These are phyloP conservation scores for Uropsilus gracilis DNA, from an alignment of 2,113 vertebrate species.

Conservation along the genomic window DNA sequence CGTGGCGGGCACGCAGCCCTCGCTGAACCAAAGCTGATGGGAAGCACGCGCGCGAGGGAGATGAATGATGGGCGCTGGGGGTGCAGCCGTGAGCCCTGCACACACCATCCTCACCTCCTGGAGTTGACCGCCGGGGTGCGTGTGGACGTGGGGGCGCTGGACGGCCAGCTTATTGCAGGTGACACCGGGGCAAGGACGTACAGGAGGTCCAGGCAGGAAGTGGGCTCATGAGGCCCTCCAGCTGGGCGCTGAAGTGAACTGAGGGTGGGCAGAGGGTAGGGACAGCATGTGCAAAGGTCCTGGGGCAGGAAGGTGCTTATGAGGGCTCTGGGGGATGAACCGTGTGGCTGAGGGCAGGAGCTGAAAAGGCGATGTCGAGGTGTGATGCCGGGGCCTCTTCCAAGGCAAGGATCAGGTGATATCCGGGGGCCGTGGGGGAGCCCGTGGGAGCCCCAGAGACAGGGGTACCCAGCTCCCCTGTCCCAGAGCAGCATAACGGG, in stretches of 20 bases:
- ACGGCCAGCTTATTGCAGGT: not conserved
- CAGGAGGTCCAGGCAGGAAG: not conserved
- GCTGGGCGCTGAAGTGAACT: not conserved
- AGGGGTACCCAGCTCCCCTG: no score
- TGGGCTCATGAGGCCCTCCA: not conserved
- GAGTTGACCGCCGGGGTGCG: slow-evolving; percentile 23
- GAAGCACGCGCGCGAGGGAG: not conserved
- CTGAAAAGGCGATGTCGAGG: not conserved
- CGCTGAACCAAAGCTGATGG: not conserved
- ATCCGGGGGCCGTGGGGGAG: not conserved
- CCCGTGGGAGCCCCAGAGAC: fast-evolving
- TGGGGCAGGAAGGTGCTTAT: not conserved
- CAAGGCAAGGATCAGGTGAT: not conserved
- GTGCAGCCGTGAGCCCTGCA: not conserved
- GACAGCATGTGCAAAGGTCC: not conserved
- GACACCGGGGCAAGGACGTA: not conserved
- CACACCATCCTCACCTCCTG: slow-evolving; percentile 28
- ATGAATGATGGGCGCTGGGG: not conserved
- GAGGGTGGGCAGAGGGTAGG: not conserved
- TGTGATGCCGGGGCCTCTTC: not conserved
- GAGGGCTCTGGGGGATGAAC: not conserved
- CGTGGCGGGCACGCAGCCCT: fast-evolving
- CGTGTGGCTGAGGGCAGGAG: fast-evolving
- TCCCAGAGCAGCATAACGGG: no score
- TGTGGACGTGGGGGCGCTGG: not conserved